Conservation (phyloP, 92 coral and sea anemone genomes). For the Parazoanthus swiftii region DNA sequence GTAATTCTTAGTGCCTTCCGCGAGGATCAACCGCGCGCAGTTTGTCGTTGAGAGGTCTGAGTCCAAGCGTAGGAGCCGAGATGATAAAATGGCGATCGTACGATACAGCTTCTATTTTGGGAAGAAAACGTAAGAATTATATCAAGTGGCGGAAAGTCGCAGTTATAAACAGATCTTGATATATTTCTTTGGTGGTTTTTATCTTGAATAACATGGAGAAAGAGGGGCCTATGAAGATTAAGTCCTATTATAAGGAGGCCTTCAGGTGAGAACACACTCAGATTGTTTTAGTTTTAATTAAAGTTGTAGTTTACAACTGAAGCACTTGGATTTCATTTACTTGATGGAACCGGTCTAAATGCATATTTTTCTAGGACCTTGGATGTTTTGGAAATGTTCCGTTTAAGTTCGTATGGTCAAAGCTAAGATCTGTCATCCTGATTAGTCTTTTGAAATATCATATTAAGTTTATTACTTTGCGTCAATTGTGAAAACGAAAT, state of each 20-base stretch:
- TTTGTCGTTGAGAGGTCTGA: background rate
- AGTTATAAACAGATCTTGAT: background rate
- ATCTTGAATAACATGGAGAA: conserved; percentile 54
- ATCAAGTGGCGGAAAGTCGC: background rate
- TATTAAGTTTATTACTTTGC: no score
- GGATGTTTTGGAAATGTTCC: no score
- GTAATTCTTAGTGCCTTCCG: no score
- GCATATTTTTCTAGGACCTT: no score
- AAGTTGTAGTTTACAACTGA: no score
- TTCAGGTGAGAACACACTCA: conserved; percentile 58
- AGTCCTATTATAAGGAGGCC: conserved; percentile 73
- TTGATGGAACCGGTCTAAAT: background rate
- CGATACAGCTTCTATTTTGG: conserved; percentile 16
- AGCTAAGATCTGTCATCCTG: no score
- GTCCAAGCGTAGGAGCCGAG: background rate
- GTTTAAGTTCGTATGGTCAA: no score
- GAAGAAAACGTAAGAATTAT: conserved; percentile 30
- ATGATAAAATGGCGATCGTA: conserved; percentile 20
- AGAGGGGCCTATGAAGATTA: conserved; percentile 65
- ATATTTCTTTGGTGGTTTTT: background rate
- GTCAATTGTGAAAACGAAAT: no score
- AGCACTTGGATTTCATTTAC: background rate
- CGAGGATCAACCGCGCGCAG: no score
- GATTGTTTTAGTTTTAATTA: no score
- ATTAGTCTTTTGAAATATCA: no score